Conservation (phyloP, 1,140 invertebrate species). For the Drosophila kepulauana region DNA sequence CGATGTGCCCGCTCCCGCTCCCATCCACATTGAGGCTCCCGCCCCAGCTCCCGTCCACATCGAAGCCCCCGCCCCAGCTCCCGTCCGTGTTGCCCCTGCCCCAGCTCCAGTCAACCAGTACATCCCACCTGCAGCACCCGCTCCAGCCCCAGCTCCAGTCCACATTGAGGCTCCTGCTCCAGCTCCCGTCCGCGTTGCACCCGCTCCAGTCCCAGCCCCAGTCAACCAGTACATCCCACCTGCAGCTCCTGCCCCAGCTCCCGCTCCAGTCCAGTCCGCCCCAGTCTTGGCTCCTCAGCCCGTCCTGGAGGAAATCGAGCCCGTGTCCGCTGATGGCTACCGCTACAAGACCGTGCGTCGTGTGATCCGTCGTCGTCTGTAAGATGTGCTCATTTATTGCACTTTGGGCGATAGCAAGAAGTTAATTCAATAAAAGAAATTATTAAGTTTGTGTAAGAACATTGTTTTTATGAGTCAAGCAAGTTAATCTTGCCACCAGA, state of each 20-base stretch:
- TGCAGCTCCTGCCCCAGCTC: constrained; percentile 46
- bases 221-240: constrained; percentile 33
- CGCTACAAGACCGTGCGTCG: constrained; percentile 76
- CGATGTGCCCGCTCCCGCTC: constrained; percentile 55
- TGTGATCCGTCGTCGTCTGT: constrained; percentile 68
- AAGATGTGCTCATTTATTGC: constrained; percentile 16
- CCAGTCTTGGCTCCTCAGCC: constrained; percentile 61
- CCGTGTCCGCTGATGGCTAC: constrained; percentile 68
- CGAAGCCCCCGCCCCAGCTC: constrained; percentile 39
- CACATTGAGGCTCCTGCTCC: constrained; percentile 17
- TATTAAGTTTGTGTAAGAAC: constrained; percentile 51
- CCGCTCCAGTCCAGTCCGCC: constrained; percentile 28
- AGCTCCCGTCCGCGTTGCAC: constrained; percentile 1
- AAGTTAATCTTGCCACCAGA: too few species aligned
- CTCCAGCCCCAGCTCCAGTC: constrained; percentile 56
- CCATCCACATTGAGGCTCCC: constrained; percentile 29
- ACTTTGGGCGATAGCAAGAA: constrained; percentile 30
- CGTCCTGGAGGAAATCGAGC: constrained; percentile 73
- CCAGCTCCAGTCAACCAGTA: constrained; percentile 48
- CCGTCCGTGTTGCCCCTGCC: constrained; percentile 5
- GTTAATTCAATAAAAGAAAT: constrained; percentile 60
- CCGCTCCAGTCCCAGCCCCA: constrained; percentile 25
- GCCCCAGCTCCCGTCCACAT: constrained; percentile 18
- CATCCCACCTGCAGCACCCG: constrained; percentile 42
- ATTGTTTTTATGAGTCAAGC: not conserved